A percentile compares a stretch with the other conserved stretches of the same genome.
phyloP scores from a whole-genome alignment of 1,140 invertebrate genomes.

The Drosophila lacteicornis region DNA sequence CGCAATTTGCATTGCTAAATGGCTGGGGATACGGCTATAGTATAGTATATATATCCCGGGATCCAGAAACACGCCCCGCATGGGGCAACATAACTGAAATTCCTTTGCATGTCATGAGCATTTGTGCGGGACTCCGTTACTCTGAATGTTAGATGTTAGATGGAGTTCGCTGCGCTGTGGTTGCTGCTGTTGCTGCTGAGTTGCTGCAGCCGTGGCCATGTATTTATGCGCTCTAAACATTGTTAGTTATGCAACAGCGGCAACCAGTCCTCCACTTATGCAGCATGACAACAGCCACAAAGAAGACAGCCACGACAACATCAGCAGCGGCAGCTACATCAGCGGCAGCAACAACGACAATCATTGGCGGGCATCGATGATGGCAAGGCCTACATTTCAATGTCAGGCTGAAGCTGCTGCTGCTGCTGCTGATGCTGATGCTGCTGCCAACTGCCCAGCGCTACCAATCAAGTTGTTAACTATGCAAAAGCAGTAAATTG shows the following conservation, averaged over 20 bases:
- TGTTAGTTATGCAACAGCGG: constrained; percentile 76
- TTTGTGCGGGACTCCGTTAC: constrained; percentile 78
- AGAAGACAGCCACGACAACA: constrained; percentile 62
- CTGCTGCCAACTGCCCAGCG: constrained; percentile 69
- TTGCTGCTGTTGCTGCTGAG: constrained; percentile 17
- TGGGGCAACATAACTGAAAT: constrained; percentile 68
- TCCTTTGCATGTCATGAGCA: constrained; percentile 77
- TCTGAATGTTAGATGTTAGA: constrained; percentile 62
- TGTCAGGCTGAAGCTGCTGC: constrained; percentile 56
- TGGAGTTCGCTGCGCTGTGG: constrained; percentile 31
- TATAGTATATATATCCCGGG: constrained; percentile 2
- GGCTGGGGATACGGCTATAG: constrained; percentile 14
- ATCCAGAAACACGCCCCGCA: constrained; percentile 41
- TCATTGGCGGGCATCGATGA: constrained; percentile 80
- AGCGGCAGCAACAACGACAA: constrained; percentile 53
- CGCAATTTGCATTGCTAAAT: constrained; percentile 80
- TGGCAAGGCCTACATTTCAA: constrained; percentile 79
- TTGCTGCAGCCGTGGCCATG: constrained; percentile 55
- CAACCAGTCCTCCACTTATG: constrained; percentile 48
- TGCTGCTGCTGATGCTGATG: constrained; percentile 44
- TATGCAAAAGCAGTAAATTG: constrained; percentile 78
- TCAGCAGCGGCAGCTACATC: constrained; percentile 19
- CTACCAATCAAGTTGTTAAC: constrained; percentile 82
- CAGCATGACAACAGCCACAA: constrained; percentile 55
- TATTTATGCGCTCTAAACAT: constrained; percentile 80